phyloP scores from a whole-genome alignment of 2,888 invertebrate genomes.

The Platynereis dumerilii region DNA sequence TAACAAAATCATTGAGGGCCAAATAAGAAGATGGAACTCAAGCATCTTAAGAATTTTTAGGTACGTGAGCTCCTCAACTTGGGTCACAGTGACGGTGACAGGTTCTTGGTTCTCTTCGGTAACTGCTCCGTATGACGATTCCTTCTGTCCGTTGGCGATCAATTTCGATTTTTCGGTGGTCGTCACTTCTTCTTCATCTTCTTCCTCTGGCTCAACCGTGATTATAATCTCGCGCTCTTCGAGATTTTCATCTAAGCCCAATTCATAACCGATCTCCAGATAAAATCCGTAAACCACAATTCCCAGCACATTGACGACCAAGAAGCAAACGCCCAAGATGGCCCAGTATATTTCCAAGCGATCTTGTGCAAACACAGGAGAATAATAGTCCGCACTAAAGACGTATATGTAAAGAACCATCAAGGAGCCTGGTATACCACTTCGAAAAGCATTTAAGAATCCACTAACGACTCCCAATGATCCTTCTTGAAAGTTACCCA shows the following conservation, averaged over 20 bases:
- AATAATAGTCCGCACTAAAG: neutral
- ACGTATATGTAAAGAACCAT: constrained; percentile 6
- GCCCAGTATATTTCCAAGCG: neutral
- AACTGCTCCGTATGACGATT: no score
- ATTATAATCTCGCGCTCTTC: no score
- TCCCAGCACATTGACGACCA: neutral
- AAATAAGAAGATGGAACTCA: constrained; percentile 1
- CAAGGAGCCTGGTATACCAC: neutral
- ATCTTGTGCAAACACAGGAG: neutral
- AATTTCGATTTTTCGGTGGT: no score
- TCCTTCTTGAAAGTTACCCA: constrained; percentile 11
- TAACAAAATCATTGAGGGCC: neutral
- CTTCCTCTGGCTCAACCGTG: no score
- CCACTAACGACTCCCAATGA: constrained; percentile 20
- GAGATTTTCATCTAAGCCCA: no score
- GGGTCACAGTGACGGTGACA: no score
- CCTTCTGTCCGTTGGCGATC: no score
- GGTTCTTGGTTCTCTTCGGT: no score
- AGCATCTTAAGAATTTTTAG: neutral
- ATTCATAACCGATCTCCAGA: neutral
- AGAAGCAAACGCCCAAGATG: neutral
- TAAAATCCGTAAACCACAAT: neutral
- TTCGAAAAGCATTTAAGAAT: constrained; percentile 10
- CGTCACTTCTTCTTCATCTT: no score
- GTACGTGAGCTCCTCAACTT: no score